Conservation (phyloP, 1,140 invertebrate genomes). For the Arion vulgaris region DNA sequence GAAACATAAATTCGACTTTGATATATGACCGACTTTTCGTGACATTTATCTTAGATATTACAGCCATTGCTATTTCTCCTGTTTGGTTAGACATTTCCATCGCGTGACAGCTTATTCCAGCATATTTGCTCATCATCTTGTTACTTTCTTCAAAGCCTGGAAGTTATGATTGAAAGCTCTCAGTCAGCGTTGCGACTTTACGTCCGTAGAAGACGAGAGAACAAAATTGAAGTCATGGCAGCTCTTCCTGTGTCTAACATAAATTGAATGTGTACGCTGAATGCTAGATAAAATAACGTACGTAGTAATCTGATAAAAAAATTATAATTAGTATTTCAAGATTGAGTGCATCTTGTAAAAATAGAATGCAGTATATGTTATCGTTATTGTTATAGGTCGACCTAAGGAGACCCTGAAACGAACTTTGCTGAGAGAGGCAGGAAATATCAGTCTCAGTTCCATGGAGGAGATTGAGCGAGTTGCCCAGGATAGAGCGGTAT, state of each 20-base stretch:
- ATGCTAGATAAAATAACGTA: too few species aligned
- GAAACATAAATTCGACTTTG: neutral
- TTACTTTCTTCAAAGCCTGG: conserved; percentile 3
- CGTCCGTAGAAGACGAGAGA: neutral
- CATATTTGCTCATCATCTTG: neutral
- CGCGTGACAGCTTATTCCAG: neutral
- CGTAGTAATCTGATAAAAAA: too few species aligned
- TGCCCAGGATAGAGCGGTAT: too few species aligned
- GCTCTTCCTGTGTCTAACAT: neutral
- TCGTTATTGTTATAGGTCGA: too few species aligned
- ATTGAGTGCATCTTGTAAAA: too few species aligned
- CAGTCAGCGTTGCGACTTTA: neutral
- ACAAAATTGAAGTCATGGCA: neutral
- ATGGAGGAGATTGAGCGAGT: too few species aligned
- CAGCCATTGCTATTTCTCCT: neutral
- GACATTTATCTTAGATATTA: conserved; percentile 11
- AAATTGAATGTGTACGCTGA: neutral
- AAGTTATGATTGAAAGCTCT: neutral
- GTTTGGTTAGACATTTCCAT: neutral
- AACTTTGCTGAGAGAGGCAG: too few species aligned
- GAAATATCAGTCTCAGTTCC: too few species aligned
- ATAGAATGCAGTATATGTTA: too few species aligned
- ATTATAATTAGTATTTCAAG: too few species aligned
- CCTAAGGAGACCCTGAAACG: too few species aligned
- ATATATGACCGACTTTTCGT: neutral